Conservation (phyloP, 2,888 invertebrate genomes). For the Aspidiotus destructor region DNA sequence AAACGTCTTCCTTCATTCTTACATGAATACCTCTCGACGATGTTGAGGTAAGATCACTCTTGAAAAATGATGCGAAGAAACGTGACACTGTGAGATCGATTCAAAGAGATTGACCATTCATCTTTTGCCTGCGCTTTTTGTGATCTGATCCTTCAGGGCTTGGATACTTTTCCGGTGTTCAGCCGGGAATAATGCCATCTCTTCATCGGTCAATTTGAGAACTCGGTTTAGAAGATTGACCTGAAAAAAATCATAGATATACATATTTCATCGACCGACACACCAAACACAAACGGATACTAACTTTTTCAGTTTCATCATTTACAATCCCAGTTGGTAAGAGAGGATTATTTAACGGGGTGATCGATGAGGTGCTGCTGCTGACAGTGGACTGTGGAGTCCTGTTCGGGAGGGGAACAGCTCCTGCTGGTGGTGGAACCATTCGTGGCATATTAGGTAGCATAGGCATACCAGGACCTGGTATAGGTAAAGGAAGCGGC, state of each 20-base stretch:
- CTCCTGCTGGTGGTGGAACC: constrained; percentile 36
- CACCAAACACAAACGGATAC: no score
- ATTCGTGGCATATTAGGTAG: constrained; percentile 39
- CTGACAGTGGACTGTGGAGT: constrained; percentile 34
- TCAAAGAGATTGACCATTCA: not conserved
- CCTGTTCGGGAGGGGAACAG: constrained; percentile 23
- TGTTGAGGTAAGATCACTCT: not conserved
- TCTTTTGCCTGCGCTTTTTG: constrained; percentile 46
- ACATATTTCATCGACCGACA: no score
- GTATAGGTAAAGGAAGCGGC: constrained; percentile 34
- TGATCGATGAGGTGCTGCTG: constrained; percentile 36
- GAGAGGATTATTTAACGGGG: constrained; percentile 16
- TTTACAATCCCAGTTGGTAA: not conserved
- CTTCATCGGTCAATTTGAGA: constrained; percentile 91
- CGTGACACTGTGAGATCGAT: not conserved
- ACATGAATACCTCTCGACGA: not conserved
- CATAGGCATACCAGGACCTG: constrained; percentile 41
- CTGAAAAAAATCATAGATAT: constrained; percentile 46
- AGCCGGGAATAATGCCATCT: constrained; percentile 88
- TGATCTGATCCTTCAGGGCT: constrained; percentile 92
- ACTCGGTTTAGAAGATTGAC: constrained; percentile 98
- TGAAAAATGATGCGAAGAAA: no score
- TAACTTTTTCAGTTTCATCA: constrained; percentile 32
- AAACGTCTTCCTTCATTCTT: no score
- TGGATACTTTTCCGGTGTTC: constrained; percentile 93